These are phyloP conservation scores for Neomonachus schauinslandi DNA, from an alignment of 2,113 vertebrate genomes.

Conservation along the genomic window DNA sequence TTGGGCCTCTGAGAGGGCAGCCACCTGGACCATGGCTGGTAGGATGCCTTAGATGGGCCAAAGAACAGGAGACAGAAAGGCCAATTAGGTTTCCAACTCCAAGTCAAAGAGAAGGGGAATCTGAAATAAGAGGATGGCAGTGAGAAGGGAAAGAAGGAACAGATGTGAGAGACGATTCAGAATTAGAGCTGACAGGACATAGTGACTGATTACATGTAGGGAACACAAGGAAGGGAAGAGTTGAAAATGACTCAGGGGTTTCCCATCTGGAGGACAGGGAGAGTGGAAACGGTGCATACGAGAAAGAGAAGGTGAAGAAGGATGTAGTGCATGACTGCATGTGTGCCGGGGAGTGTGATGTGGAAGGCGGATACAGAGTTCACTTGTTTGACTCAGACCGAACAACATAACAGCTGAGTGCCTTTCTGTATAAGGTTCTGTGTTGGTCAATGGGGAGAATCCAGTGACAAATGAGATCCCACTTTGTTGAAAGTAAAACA, in stretches of 20 bases:
- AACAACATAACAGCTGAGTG: neutral
- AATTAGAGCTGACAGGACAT: slow-evolving; percentile 54
- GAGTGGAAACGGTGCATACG: neutral
- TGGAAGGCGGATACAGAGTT: neutral
- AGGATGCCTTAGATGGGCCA: neutral
- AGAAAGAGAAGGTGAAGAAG: neutral
- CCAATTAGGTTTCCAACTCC: neutral
- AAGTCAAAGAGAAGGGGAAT: neutral
- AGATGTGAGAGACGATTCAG: slow-evolving; percentile 35
- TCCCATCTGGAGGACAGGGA: neutral
- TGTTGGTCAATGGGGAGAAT: neutral
- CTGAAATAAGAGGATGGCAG: neutral
- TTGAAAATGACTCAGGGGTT: slow-evolving; percentile 40
- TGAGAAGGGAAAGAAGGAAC: slow-evolving; percentile 36
- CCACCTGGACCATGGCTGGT: neutral
- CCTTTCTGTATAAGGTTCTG: neutral
- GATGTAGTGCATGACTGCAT: neutral
- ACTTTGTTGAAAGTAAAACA: neutral
- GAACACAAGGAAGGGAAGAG: neutral
- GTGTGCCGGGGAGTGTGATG: neutral
- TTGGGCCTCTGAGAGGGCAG: neutral
- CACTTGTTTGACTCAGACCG: neutral
- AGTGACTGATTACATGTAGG: neutral
- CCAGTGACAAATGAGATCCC: neutral
- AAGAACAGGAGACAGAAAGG: neutral